Conservation (phyloP, 2,888 invertebrate genomes). For the Agrochola circellaris region DNA sequence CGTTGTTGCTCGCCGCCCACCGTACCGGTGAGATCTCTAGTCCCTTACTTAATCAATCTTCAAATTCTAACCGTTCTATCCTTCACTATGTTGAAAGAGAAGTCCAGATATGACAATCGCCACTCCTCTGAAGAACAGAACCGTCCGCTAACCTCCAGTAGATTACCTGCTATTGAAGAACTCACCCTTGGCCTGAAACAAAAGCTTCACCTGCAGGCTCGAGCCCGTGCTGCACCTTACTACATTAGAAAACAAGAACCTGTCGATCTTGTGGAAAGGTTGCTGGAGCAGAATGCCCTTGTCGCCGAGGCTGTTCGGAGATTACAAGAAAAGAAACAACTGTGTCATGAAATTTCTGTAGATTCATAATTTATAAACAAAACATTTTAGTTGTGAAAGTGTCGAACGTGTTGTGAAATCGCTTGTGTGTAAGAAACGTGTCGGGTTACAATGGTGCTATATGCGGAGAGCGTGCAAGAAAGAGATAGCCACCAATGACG, state of each 20-base stretch:
- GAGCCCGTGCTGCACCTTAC: conserved; percentile 89
- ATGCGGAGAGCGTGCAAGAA: conserved; percentile 89
- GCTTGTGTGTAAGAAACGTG: conserved; percentile 90
- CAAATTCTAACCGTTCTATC: conserved; percentile 62
- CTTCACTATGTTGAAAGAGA: conserved; percentile 88
- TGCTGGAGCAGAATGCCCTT: conserved; percentile 88
- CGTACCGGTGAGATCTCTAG: conserved; percentile 80
- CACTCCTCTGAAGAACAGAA: conserved; percentile 80
- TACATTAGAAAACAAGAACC: conserved; percentile 90
- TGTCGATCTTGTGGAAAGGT: conserved; percentile 88
- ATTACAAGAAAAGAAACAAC: conserved; percentile 88
- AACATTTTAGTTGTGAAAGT: conserved; percentile 90
- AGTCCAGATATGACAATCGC: conserved; percentile 83
- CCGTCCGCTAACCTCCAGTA: conserved; percentile 81
- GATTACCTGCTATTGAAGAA: conserved; percentile 88
- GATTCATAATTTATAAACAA: conserved; percentile 89
- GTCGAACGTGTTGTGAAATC: conserved; percentile 90
- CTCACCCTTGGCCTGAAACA: conserved; percentile 89
- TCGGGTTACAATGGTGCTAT: conserved; percentile 91
- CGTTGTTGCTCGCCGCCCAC: conserved; percentile 83
- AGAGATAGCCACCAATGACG: conserved; percentile 88
- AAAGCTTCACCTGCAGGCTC: conserved; percentile 89
- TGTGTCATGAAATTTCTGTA: conserved; percentile 89
- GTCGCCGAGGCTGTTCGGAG: conserved; percentile 90
- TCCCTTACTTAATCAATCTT: conserved; percentile 74